phyloP scores from a whole-genome alignment of 2,888 invertebrate genomes.

The Cremastobaeus sp. region DNA sequence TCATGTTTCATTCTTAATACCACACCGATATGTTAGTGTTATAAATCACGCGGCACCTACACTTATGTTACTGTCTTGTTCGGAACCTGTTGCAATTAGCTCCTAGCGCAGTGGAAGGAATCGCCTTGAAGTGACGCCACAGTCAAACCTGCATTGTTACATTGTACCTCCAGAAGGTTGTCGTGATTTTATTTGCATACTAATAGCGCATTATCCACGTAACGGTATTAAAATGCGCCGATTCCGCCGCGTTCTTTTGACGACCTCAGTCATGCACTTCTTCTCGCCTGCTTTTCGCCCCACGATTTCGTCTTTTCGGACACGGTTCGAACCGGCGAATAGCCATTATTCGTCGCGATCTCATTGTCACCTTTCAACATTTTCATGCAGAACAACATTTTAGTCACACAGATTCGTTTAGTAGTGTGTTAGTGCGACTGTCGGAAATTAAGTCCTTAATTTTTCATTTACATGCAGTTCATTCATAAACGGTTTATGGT shows the following conservation, averaged over 20 bases:
- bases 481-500: too few species aligned
- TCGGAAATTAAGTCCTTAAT: too few species aligned
- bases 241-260: slow-evolving; percentile 29
- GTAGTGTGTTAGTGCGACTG: too few species aligned
- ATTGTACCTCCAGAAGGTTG: slow-evolving; percentile 40
- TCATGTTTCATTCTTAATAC: slow-evolving; percentile 5
- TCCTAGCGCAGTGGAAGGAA: slow-evolving; percentile 41
- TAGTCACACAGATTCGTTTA: too few species aligned
- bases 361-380: too few species aligned
- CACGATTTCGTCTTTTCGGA: background rate
- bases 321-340: too few species aligned
- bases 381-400: too few species aligned
- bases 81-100: slow-evolving; percentile 47
- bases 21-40: background rate
- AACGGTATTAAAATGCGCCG: slow-evolving; percentile 29
- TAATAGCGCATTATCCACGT: slow-evolving; percentile 51
- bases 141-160: slow-evolving; percentile 45
- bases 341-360: too few species aligned
- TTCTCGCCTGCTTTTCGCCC: background rate
- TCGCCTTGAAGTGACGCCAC: slow-evolving; percentile 49
- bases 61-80: slow-evolving; percentile 33
- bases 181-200: slow-evolving; percentile 47
- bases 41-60: slow-evolving; percentile 34
- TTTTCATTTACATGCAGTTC: too few species aligned
- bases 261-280: slow-evolving; percentile 8